phyloP scores from a whole-genome alignment of 2,797 vertebrate species.

The Gallinago stenura region DNA sequence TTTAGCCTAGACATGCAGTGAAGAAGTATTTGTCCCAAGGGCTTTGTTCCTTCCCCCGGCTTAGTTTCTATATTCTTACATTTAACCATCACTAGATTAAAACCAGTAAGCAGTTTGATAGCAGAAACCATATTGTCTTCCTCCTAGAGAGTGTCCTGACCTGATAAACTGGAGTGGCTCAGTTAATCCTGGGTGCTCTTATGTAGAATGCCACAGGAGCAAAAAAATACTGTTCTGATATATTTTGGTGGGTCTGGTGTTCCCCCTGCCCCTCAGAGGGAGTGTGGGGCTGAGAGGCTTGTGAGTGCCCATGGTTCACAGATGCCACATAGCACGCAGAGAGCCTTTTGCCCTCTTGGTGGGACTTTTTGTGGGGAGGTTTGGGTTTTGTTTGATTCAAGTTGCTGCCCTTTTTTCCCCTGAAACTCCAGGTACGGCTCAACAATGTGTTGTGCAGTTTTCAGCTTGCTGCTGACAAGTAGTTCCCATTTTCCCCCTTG shows the following conservation, averaged over 20 bases:
- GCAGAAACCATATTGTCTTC: not conserved
- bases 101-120: not conserved
- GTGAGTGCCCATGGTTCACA: not conserved
- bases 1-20: not conserved
- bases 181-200: not conserved
- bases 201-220: not conserved
- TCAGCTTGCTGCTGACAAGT: not conserved
- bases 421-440: not conserved
- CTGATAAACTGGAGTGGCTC: not conserved
- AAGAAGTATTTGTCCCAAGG: not conserved
- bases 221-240: not conserved
- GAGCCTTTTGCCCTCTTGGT: not conserved
- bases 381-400: not conserved
- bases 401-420: not conserved
- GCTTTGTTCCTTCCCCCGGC: not conserved
- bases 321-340: not conserved
- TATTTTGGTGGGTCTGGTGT: not conserved
- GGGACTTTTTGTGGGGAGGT: not conserved
- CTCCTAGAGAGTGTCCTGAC: not conserved
- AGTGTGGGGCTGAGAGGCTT: not conserved
- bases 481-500: not conserved
- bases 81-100: not conserved
- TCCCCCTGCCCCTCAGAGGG: not conserved
- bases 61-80: not conserved
- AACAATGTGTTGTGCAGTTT: not conserved